Conservation (phyloP, 2,888 invertebrate genomes). For the Meteorus cinctellus region DNA sequence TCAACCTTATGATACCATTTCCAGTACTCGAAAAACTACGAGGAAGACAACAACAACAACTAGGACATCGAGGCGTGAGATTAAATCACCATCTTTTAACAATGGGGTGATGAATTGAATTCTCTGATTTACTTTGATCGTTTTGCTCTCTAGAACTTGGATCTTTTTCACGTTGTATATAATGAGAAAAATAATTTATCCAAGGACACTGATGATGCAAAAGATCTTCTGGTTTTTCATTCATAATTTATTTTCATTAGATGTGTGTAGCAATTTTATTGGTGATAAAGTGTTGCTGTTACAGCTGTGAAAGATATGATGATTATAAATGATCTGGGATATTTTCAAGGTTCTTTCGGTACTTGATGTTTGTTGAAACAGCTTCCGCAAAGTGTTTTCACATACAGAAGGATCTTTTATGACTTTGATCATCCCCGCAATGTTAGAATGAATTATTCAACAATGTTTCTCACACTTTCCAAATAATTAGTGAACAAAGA, state of each 20-base stretch:
- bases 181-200: neutral
- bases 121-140: neutral
- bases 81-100: slow-evolving; percentile 43
- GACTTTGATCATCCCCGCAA: too few species aligned
- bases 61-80: slow-evolving; percentile 52
- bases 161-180: neutral
- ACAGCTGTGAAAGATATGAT: neutral
- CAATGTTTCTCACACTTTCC: neutral
- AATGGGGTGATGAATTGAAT: slow-evolving; percentile 62
- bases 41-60: slow-evolving; percentile 54
- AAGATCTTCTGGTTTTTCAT: neutral
- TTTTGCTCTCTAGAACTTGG: neutral
- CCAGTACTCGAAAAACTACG: slow-evolving; percentile 61
- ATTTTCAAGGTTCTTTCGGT: neutral
- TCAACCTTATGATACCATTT: slow-evolving; percentile 65
- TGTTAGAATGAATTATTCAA: neutral
- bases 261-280: slow-evolving; percentile 1
- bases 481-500: neutral
- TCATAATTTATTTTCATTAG: neutral
- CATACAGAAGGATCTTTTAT: neutral
- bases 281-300: slow-evolving; percentile 25
- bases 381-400: neutral
- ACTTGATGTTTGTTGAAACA: neutral
- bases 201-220: neutral
- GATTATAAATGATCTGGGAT: slow-evolving; percentile 16